phyloP scores from a whole-genome alignment of 2,797 vertebrate species.

The Delichon dasypus region DNA sequence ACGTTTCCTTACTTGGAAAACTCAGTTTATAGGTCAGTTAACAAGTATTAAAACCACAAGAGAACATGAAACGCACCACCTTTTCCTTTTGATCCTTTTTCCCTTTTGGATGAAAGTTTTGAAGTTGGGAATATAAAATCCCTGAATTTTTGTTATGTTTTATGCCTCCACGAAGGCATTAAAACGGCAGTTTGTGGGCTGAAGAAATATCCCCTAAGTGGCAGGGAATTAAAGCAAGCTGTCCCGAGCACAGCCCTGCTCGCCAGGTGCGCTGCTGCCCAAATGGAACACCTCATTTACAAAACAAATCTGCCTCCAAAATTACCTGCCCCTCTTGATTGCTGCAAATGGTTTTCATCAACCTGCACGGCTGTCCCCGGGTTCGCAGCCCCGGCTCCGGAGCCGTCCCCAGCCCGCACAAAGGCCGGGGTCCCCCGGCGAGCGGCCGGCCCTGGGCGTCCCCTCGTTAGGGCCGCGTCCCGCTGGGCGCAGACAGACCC shows the following conservation, averaged over 20 bases:
- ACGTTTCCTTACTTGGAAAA: conserved; percentile 70
- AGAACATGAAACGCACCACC: conserved; percentile 60
- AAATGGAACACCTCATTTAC: conserved; percentile 73
- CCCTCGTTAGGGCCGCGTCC: neutral
- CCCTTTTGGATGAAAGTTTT: conserved; percentile 66
- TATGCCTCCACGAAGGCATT: conserved; percentile 62
- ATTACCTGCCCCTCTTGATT: conserved; percentile 60
- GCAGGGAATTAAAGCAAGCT: conserved; percentile 56
- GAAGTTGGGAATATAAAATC: conserved; percentile 58
- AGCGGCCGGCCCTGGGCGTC: neutral
- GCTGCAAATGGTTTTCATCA: conserved; percentile 66
- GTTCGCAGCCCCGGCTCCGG: neutral
- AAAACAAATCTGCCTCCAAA: conserved; percentile 53
- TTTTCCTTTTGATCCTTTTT: conserved; percentile 67
- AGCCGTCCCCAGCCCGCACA: neutral
- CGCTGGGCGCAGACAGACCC: neutral
- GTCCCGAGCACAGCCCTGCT: conserved; percentile 54
- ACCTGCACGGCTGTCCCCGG: neutral
- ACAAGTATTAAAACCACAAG: conserved; percentile 75
- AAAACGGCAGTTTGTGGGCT: conserved; percentile 56
- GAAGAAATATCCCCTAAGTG: conserved; percentile 51
- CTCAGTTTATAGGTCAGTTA: conserved; percentile 74
- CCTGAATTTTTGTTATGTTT: conserved; percentile 56
- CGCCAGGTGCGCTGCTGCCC: conserved; percentile 39
- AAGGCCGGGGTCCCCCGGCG: neutral